Conservation (phyloP, 2,797 vertebrate genomes). For the Sebastes taczanowskii region DNA sequence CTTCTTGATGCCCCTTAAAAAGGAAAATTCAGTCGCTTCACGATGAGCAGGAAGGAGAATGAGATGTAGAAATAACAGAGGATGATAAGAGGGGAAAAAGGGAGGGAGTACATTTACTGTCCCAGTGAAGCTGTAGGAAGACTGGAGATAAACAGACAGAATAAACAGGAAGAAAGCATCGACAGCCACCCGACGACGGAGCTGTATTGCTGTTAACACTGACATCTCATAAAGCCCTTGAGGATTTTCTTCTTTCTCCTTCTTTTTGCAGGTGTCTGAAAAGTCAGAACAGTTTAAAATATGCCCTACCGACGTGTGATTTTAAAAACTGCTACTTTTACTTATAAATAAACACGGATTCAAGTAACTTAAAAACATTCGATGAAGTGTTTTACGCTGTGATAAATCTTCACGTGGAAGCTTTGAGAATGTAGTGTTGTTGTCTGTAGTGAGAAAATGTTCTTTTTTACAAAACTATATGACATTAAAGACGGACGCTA, state of each 20-base stretch:
- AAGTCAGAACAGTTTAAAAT: constrained; percentile 35
- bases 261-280: constrained; percentile 36
- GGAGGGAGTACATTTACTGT: background rate
- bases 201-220: constrained; percentile 74
- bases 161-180: constrained; percentile 56
- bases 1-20: background rate
- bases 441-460: background rate
- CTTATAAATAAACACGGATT: constrained; percentile 74
- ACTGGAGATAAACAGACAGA: constrained; percentile 40
- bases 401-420: constrained; percentile 19
- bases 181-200: constrained; percentile 18
- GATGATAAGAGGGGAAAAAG: background rate
- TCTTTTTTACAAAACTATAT: constrained; percentile 16
- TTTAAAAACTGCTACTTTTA: constrained; percentile 46
- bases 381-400: constrained; percentile 7
- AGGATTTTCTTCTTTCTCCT: constrained; percentile 40
- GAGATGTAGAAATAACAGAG: constrained; percentile 7
- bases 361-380: constrained; percentile 78
- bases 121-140: constrained; percentile 63
- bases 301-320: background rate
- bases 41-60: constrained; percentile 15
- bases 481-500: constrained; percentile 7
- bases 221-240: constrained; percentile 76
- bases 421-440: constrained; percentile 43
- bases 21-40: constrained; percentile 32